Base-by-base conservation (phyloP, 2,113 vertebrate genomes). In the Actenoides lindsayi region DNA sequence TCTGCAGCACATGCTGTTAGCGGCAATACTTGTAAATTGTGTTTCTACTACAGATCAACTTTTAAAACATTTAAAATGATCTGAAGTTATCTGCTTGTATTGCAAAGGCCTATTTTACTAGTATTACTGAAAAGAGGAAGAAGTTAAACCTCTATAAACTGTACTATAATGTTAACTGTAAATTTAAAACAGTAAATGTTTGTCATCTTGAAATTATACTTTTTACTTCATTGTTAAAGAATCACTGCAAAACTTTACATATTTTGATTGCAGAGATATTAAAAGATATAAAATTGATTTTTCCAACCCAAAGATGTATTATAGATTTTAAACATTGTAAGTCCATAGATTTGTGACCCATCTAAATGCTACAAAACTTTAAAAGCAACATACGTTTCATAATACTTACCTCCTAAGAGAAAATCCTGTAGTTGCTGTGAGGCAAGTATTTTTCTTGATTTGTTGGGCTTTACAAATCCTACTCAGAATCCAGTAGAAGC, bases 381-480 rank as follows among this genome's bases (percentile, higher is more conserved):
- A 71, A 68, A 70, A 68, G 15, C 8, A 85, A 28, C 25, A 11
- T 65, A 6, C 16, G 37, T 96, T 96, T 92, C 39, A 16, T 95
- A 85, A 51, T 57, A 57, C 67, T 95, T 48, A 50, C 78, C 85
- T 75, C 46, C 51, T 83, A 35, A 97, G 54, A 96, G 62, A 94
- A 97, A 95, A 96, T 87, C 87, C 81, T 91, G 35, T 76, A 65
- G 23, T 65, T 96, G 79, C 71, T 95, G 71, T 93, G 63, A 94
- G 56, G 69, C 87, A 89, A 94, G 69, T 93, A 42, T 98, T 98
- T 97, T 91, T 77, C 78, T 92, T 3, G 0, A 70, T 93, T 91
- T 93, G n/a, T 95, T 82, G 94, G 74, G 77, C 83, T 96, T 87
- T 89, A 96, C 80, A 93, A 96, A 95, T 97, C 77, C 79, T 84